Percentiles rank a stretch among this genome's conserved stretches.
These are phyloP conservation scores for Chaetoderma sp. DNA, from an alignment of 2,888 invertebrate species.

Conservation along the genomic window DNA sequence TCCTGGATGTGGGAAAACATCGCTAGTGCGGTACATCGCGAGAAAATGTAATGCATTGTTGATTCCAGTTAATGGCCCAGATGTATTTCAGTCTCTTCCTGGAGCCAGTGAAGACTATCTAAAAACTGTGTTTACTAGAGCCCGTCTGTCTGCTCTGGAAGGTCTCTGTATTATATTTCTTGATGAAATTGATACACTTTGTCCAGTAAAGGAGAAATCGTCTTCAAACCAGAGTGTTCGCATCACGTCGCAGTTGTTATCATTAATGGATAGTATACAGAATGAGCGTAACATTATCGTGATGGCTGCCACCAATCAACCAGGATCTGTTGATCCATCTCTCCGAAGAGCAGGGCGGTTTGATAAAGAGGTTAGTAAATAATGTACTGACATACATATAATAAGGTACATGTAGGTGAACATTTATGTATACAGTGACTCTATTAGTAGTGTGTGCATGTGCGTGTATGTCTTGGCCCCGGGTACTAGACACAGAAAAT, in stretches of 20 bases:
- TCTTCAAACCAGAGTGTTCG: slow-evolving; percentile 64
- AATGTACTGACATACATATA: too few species aligned
- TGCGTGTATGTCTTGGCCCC: background rate
- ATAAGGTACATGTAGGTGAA: too few species aligned
- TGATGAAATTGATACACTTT: slow-evolving; percentile 68
- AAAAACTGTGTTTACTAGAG: slow-evolving; percentile 71
- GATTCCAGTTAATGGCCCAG: slow-evolving; percentile 70
- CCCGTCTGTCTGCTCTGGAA: slow-evolving; percentile 65
- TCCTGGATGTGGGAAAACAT: slow-evolving; percentile 63
- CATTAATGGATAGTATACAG: slow-evolving; percentile 71
- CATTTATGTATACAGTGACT: too few species aligned
- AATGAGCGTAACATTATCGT: slow-evolving; percentile 69
- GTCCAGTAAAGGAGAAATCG: slow-evolving; percentile 42
- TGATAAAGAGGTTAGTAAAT: slow-evolving; percentile 71
- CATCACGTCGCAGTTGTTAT: slow-evolving; percentile 70
- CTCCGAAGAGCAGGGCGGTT: slow-evolving; percentile 74
- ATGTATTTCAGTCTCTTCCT: slow-evolving; percentile 71
- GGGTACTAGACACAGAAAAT: too few species aligned
- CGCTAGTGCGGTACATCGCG: slow-evolving; percentile 79
- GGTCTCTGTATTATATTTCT: slow-evolving; percentile 69
- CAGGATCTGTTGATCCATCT: slow-evolving; percentile 71
- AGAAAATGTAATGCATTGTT: slow-evolving; percentile 70
- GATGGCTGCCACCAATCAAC: slow-evolving; percentile 73
- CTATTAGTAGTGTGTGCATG: background rate
- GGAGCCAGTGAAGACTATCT: slow-evolving; percentile 73